Conservation (phyloP, 2,888 invertebrate genomes). For the Malthinus flaveolus region DNA sequence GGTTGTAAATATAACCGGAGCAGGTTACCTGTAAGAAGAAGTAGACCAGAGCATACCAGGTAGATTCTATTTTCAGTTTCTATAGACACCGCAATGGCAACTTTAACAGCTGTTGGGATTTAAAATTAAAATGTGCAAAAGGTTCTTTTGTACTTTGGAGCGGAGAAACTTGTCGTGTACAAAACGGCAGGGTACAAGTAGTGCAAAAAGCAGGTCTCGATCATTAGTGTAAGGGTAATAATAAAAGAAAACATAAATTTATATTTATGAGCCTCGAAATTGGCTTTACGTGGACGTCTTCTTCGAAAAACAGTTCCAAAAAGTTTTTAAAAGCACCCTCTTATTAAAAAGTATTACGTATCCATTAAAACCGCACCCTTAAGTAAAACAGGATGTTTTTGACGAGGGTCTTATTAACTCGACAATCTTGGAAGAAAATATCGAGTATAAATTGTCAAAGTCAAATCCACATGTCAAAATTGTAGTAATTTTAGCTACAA, state of each 20-base stretch:
- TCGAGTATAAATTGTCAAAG: background rate
- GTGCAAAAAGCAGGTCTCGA: background rate
- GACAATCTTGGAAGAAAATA: background rate
- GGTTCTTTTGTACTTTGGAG: background rate
- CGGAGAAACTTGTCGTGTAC: background rate
- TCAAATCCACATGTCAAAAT: background rate
- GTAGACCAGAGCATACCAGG: no score
- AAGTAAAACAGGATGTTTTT: no score
- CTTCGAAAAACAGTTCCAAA: no score
- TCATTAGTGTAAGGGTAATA: background rate
- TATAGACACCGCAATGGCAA: background rate
- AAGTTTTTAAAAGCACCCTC: no score
- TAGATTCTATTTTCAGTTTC: slow-evolving; percentile 1
- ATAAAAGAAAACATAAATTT: background rate
- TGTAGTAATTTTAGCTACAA: background rate
- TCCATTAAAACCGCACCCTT: no score
- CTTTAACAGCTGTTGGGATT: slow-evolving; percentile 8
- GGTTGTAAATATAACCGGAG: slow-evolving; percentile 6
- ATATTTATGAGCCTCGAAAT: no score
- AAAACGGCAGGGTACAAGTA: background rate
- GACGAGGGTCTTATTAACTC: no score
- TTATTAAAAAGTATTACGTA: no score
- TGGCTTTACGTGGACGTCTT: no score
- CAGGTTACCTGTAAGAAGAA: slow-evolving; percentile 10
- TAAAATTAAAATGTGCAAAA: slow-evolving; percentile 14